Evolutionary conservation across 2,888 invertebrate species (phyloP), one percentile per base, ranked within the genome.

Genomic region (Girardia tigrina): DNA sequence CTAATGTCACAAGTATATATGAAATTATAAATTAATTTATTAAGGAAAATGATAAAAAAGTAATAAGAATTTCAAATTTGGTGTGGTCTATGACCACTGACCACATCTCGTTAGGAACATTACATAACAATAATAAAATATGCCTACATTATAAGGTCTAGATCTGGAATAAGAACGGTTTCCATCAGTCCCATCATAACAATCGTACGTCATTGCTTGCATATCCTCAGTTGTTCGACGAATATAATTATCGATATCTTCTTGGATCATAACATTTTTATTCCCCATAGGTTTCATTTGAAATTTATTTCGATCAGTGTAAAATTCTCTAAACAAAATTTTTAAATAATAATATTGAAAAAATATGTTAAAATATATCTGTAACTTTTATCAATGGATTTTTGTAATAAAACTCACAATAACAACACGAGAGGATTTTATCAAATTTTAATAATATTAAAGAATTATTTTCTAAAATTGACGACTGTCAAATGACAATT

Each of bases 181-280:
- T n/a, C 56, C 56, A 56, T 56, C 56, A 12, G 56, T 56, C 23
- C 56, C 56, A n/a, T 56, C 56, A 16, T 56, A 56, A 8, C 56
- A 23, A 6, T 56, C 56, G 23, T 56, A 56, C 4, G 56, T 23
- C 4, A 56, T 6, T n/a, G 56, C 56, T 56, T 56, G 56, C 56
- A 56, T 6, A 56, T 56, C 56, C n/a, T 56, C 56, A 12, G 56
- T 56, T 6, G n/a, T 56, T 56, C 56, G n/a, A 12, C 56, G 56
- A 56, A 56, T 56, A 16, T 56, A 56, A 16, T 56, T 56, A n/a
- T 56, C 56, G n/a, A 56, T 56, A 56, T 56, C 56, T 16, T 56
- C 56, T 16, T 56, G 56, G 6, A 23, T 56, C 56, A 56, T 56
- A 20, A 23, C n/a, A 56, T 56, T 56, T 12, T n/a, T 20, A 16